phyloP scores from a whole-genome alignment of 2,797 vertebrate genomes.

The Hybognathus amarus region DNA sequence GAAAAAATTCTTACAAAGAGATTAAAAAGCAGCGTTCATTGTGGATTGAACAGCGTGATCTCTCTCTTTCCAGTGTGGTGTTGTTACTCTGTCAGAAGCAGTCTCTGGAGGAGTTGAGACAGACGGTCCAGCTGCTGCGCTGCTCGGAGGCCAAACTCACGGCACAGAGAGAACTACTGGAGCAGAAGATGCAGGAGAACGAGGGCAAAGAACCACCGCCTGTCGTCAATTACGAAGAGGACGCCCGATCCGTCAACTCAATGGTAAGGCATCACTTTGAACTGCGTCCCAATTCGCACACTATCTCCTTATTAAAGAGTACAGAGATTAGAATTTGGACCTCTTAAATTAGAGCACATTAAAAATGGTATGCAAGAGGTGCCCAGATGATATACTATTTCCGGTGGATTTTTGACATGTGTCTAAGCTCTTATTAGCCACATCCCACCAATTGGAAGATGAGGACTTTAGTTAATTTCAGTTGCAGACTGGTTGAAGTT shows the following conservation, averaged over 20 bases:
- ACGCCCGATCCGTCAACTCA: slow-evolving; percentile 90
- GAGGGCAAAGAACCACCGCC: slow-evolving; percentile 88
- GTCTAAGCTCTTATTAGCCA: background rate
- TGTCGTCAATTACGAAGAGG: slow-evolving; percentile 91
- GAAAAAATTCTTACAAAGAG: slow-evolving; percentile 14
- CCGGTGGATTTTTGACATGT: background rate
- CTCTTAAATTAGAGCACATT: background rate
- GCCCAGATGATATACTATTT: background rate
- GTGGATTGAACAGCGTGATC: background rate
- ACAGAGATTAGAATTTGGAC: background rate
- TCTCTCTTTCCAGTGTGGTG: slow-evolving; percentile 80
- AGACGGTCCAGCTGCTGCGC: slow-evolving; percentile 89
- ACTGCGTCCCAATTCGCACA: background rate
- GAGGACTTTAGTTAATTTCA: background rate
- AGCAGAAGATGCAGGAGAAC: slow-evolving; percentile 89
- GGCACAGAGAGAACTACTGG: slow-evolving; percentile 89
- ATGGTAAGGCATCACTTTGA: slow-evolving; percentile 76
- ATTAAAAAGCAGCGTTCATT: slow-evolving; percentile 38
- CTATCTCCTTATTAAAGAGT: background rate
- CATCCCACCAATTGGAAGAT: background rate
- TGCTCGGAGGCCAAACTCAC: slow-evolving; percentile 87
- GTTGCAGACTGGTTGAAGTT: background rate
- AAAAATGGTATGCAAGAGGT: background rate
- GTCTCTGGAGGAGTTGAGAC: slow-evolving; percentile 89
- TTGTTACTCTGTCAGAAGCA: slow-evolving; percentile 92